Evolutionary conservation across 1,140 invertebrate species (phyloP), one percentile per base, ranked within the genome.

Genomic region (Sarcophaga bullata): DNA sequence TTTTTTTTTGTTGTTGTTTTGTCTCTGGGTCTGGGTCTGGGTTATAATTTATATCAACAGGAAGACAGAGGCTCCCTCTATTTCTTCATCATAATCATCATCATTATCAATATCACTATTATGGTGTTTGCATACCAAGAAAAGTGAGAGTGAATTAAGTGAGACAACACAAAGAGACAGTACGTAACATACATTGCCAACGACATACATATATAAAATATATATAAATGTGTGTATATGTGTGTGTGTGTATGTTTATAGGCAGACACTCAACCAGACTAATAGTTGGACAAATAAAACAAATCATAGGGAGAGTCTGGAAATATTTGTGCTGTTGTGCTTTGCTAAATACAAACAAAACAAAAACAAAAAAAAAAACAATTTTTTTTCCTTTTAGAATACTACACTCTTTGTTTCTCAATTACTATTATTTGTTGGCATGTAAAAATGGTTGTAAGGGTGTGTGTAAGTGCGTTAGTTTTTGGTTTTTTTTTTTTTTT

Each of bases 11-110:
- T n/a, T n/a, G n/a, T n/a, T 72, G 48, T 62, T 80, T 83, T 80
- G 25, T 81, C 48, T 83, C 80, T 83, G 49, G 80, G 80, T 81
- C 80, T 83, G 49, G 80, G 80, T 81, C 68, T 76, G 52, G 75
- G 75, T 78, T 78, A 78, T 19, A 78, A 52, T 52, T 78, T 78
- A 17, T 49, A 68, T 49, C 75, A 78, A 78, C 75, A 78, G 75
- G 75, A 78, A 52, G 48, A 19, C 75, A 78, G 62, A 68, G 62
- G 62, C 62, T 68, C 62, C 62, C 62, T 68, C 17, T 68, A 19
- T 25, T 19, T 68, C 54, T 58, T 58, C 13, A 58, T n/a, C 54
- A 58, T 58, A 11, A n/a, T 58, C 13, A 58, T 58, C 54, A 15
- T 15, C 54, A 13, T 58, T 2, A 58, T 6, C 11, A 58, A 15